phyloP scores from a whole-genome alignment of 2,888 invertebrate species.

The Ligdia adustata region DNA sequence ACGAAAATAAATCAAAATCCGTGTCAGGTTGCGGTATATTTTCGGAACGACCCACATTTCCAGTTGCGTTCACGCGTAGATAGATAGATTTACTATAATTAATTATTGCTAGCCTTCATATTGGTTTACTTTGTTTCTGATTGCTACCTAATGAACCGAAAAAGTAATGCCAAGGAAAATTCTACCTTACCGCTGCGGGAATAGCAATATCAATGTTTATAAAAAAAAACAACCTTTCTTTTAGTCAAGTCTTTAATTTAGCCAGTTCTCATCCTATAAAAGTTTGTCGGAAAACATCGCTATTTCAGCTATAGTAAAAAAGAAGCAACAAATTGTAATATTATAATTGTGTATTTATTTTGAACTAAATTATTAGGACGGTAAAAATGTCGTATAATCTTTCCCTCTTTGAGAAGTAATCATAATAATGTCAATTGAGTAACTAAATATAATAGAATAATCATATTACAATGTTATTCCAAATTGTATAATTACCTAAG shows the following conservation, averaged over 20 bases:
- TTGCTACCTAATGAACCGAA: conserved; percentile 4
- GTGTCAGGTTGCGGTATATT: conserved; percentile 31
- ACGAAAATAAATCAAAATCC: conserved; percentile 26
- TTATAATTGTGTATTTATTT: too few species aligned
- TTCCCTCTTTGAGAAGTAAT: not conserved
- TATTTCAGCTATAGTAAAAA: too few species aligned
- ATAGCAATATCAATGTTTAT: too few species aligned
- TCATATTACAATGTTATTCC: not conserved
- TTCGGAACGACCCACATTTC: conserved; percentile 35
- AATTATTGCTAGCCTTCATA: conserved; percentile 7
- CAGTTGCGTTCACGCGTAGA: conserved; percentile 30
- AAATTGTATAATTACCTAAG: too few species aligned
- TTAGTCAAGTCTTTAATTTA: too few species aligned
- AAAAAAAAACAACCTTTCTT: too few species aligned
- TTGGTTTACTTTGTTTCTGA: conserved; percentile 8
- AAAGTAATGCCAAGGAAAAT: not conserved
- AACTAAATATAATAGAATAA: not conserved
- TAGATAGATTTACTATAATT: conserved; percentile 13
- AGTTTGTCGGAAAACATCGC: too few species aligned
- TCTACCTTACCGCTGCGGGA: not conserved
- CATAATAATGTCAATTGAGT: not conserved
- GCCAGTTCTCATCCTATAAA: too few species aligned
- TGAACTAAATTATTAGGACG: too few species aligned
- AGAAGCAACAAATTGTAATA: too few species aligned
- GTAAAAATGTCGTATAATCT: too few species aligned